Evolutionary conservation across 92 coral and sea anemone species (phyloP).

Genomic region (Hydrozoanthus gracilis): DNA sequence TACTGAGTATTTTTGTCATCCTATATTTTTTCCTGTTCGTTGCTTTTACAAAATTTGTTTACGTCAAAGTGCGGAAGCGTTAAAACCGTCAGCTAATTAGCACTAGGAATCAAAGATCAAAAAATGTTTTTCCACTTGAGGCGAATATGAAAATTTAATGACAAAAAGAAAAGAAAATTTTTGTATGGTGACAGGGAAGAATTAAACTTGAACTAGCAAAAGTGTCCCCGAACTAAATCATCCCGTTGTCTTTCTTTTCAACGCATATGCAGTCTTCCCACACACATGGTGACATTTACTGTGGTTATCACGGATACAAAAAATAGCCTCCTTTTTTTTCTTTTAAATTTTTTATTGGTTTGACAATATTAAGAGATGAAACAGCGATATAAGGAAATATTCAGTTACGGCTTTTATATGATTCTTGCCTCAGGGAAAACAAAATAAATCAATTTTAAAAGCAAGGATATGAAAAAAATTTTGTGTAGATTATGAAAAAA

Average conservation of each 20-base stretch:
- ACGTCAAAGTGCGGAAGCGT: slow-evolving; percentile 23
- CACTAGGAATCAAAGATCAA: slow-evolving; percentile 14
- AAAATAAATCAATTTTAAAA: slow-evolving; percentile 11
- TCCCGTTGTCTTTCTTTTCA: slow-evolving; percentile 10
- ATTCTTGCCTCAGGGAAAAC: not conserved
- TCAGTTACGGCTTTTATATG: not conserved
- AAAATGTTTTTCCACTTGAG: slow-evolving; percentile 4
- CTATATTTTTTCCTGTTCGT: too few species aligned
- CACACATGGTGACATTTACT: slow-evolving; percentile 28
- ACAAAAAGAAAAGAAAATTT: not conserved
- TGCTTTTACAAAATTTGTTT: not conserved
- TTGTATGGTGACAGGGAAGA: not conserved
- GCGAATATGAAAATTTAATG: not conserved
- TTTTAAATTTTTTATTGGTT: slow-evolving; percentile 23
- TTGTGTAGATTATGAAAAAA: too few species aligned
- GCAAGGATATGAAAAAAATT: too few species aligned
- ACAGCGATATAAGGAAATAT: not conserved
- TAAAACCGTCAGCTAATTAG: slow-evolving; percentile 16
- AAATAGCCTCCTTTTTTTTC: slow-evolving; percentile 16
- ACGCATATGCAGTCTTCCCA: slow-evolving; percentile 28
- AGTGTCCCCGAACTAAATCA: too few species aligned
- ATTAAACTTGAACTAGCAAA: not conserved
- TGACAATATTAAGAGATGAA: not conserved
- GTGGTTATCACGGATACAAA: not conserved
- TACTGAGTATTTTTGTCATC: too few species aligned